These are phyloP conservation scores for Mythimna impura DNA, from an alignment of 2,888 invertebrate genomes.

Conservation along the genomic window DNA sequence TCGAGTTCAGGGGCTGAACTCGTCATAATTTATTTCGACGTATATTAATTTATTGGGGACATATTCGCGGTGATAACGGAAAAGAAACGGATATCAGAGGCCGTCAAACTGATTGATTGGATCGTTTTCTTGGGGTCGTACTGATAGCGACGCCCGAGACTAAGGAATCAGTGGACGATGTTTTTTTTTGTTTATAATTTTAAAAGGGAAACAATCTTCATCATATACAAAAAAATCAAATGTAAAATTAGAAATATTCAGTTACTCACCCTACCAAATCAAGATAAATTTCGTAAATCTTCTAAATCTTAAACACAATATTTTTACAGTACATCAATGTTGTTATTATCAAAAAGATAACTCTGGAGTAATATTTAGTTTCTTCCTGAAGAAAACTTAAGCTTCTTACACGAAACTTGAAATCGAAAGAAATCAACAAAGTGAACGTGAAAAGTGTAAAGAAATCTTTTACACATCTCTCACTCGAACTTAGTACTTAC, in stretches of 20 bases:
- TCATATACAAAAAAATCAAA: background rate
- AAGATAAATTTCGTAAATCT: background rate
- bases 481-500: constrained; percentile 54
- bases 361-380: background rate
- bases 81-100: constrained; percentile 63
- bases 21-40: constrained; percentile 55
- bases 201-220: background rate
- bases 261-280: background rate
- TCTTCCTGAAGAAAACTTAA: background rate
- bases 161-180: constrained; percentile 38
- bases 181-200: background rate
- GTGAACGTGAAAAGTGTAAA: constrained; percentile 11
- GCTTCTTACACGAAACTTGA: constrained; percentile 1
- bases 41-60: constrained; percentile 64
- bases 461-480: constrained; percentile 25
- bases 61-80: constrained; percentile 65
- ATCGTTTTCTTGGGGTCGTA: constrained; percentile 62
- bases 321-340: background rate
- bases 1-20: constrained; percentile 1
- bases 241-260: background rate
- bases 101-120: constrained; percentile 69
- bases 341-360: background rate
- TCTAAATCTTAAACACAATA: too few relatives aligned
- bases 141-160: constrained; percentile 56
- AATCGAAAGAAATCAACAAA: constrained; percentile 38